These are phyloP conservation scores for Masnerella sp. DNA, from an alignment of 2,888 invertebrate species.

Conservation along the genomic window DNA sequence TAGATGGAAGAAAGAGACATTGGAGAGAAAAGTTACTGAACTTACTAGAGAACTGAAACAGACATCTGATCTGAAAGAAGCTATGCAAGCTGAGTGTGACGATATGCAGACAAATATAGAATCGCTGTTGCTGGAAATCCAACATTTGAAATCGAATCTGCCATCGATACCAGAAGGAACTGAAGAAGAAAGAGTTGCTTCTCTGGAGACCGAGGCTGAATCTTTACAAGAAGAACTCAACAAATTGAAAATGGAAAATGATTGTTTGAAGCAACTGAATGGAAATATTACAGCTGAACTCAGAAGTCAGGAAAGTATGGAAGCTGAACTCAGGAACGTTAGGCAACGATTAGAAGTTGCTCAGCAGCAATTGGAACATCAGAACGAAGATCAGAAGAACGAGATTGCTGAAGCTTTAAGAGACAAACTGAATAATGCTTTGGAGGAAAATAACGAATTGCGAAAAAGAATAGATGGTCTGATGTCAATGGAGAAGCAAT, in stretches of 20 bases:
- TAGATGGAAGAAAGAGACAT: slow-evolving; percentile 74
- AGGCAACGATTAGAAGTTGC: slow-evolving; percentile 79
- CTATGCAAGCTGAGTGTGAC: slow-evolving; percentile 71
- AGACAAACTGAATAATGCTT: slow-evolving; percentile 61
- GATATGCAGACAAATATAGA: slow-evolving; percentile 75
- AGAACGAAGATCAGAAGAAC: slow-evolving; percentile 56
- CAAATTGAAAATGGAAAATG: slow-evolving; percentile 76
- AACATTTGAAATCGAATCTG: slow-evolving; percentile 70
- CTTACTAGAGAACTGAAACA: slow-evolving; percentile 70
- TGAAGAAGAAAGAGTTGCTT: slow-evolving; percentile 73
- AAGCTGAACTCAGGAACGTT: slow-evolving; percentile 79
- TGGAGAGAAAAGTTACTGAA: slow-evolving; percentile 75
- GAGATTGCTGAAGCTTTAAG: slow-evolving; percentile 56
- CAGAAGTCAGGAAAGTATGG: slow-evolving; percentile 79
- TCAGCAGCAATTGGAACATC: slow-evolving; percentile 72
- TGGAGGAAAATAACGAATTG: slow-evolving; percentile 73
- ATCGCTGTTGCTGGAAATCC: slow-evolving; percentile 69
- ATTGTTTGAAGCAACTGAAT: slow-evolving; percentile 64
- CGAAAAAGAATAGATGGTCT: slow-evolving; percentile 75
- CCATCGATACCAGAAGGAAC: slow-evolving; percentile 75
- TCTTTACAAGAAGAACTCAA: slow-evolving; percentile 76
- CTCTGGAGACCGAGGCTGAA: slow-evolving; percentile 74
- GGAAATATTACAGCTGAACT: slow-evolving; percentile 69
- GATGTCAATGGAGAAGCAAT: slow-evolving; percentile 66
- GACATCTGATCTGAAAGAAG: slow-evolving; percentile 69